phyloP scores from a whole-genome alignment of 2,797 vertebrate species.

The Typhlichthys eigenmanni region DNA sequence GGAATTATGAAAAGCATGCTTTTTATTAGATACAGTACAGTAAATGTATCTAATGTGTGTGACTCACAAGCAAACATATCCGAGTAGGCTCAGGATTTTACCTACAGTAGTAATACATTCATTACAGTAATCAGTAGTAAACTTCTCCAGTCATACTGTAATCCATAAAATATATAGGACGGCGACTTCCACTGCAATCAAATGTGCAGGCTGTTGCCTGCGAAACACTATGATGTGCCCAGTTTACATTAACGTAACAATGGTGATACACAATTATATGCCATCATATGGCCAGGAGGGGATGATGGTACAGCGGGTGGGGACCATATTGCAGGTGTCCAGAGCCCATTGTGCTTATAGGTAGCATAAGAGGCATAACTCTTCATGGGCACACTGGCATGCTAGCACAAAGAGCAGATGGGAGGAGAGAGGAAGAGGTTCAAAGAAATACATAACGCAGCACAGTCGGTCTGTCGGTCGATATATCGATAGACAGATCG shows the following conservation, averaged over 20 bases:
- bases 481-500: background rate
- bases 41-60: background rate
- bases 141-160: background rate
- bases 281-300: slow-evolving; percentile 44
- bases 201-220: slow-evolving; percentile 6
- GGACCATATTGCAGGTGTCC: slow-evolving; percentile 64
- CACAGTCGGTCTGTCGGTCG: background rate
- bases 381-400: slow-evolving; percentile 68
- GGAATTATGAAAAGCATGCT: slow-evolving; percentile 23
- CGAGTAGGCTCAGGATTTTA: slow-evolving; percentile 4
- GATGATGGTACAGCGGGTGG: too few relatives aligned
- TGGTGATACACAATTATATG: slow-evolving; percentile 34
- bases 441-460: slow-evolving; percentile 33
- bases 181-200: slow-evolving; percentile 6
- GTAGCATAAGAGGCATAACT: slow-evolving; percentile 68
- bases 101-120: slow-evolving; percentile 9
- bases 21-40: too few relatives aligned
- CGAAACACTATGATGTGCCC: slow-evolving; percentile 21
- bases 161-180: slow-evolving; percentile 3
- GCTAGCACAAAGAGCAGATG: slow-evolving; percentile 58
- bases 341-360: slow-evolving; percentile 64
- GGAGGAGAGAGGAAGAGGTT: slow-evolving; percentile 57
- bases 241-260: slow-evolving; percentile 47
- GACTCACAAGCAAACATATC: slow-evolving; percentile 26
- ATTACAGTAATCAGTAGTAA: slow-evolving; percentile 13